Conservation (phyloP, 2,797 vertebrate species). For the Pipistrellus nathusii region DNA sequence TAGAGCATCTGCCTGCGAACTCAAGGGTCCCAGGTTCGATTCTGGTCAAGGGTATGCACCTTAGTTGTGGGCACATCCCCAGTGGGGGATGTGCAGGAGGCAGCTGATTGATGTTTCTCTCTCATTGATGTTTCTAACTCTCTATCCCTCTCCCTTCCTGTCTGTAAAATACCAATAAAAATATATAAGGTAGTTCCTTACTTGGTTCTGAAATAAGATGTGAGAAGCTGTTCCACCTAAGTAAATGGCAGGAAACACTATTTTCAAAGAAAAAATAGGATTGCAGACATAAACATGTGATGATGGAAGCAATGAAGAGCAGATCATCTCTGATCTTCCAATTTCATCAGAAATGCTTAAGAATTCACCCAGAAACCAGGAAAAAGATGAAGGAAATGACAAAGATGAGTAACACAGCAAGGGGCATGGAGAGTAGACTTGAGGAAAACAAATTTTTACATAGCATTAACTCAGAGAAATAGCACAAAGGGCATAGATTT, state of each 20-base stretch:
- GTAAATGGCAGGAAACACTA: not conserved
- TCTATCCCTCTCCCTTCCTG: no score
- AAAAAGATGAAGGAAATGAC: not conserved
- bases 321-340: not conserved
- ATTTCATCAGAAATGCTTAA: not conserved
- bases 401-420: not conserved
- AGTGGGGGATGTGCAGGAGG: no score
- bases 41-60: no score
- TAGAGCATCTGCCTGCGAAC: no score
- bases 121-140: no score
- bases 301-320: not conserved
- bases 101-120: no score
- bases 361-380: not conserved
- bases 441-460: not conserved
- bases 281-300: not conserved
- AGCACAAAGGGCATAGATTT: not conserved
- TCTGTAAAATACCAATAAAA: no score
- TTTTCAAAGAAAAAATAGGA: slow-evolving; percentile 41
- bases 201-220: slow-evolving; percentile 35
- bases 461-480: not conserved
- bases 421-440: not conserved
- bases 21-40: no score
- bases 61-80: no score
- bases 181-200: not conserved
- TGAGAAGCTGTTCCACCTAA: not conserved